A percentile compares a stretch with the other conserved stretches of the same genome.
Conservation (phyloP, 2,888 invertebrate genomes). For the Odontocerum albicorne region DNA sequence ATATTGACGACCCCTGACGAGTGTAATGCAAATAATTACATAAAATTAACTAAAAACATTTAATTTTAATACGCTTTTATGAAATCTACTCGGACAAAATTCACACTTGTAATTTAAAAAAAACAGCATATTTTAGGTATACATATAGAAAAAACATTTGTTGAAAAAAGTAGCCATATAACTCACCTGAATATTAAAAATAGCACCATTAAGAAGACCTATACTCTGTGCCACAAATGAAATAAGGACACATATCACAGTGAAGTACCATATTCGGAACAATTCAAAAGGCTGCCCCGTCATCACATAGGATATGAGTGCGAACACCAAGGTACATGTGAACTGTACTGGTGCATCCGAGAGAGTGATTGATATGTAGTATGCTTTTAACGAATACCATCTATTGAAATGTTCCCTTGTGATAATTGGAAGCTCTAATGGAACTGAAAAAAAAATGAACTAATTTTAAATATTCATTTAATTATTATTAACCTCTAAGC, state of each 20-base stretch:
- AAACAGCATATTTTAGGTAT: background rate
- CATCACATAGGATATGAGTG: slow-evolving; percentile 79
- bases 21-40: too few relatives aligned
- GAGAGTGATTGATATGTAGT: slow-evolving; percentile 76
- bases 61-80: too few relatives aligned
- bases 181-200: slow-evolving; percentile 73
- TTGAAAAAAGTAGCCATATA: slow-evolving; percentile 6
- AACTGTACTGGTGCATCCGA: slow-evolving; percentile 83
- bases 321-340: slow-evolving; percentile 73
- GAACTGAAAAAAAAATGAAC: slow-evolving; percentile 62
- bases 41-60: too few relatives aligned
- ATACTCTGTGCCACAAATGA: slow-evolving; percentile 85
- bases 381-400: slow-evolving; percentile 85
- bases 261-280: slow-evolving; percentile 70
- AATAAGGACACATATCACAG: slow-evolving; percentile 72
- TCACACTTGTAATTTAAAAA: too few relatives aligned
- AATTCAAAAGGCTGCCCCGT: slow-evolving; percentile 83
- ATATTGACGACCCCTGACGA: too few relatives aligned
- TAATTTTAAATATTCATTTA: background rate
- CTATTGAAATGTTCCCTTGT: slow-evolving; percentile 84
- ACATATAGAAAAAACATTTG: background rate
- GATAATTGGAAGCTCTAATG: slow-evolving; percentile 78
- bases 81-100: too few relatives aligned
- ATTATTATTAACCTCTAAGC: too few relatives aligned
- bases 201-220: slow-evolving; percentile 83